Percentiles rank a stretch among this genome's conserved stretches.
Evolutionary conservation across 2,113 vertebrate genomes (phyloP).

Genomic region (Coregonus clupeaformis): DNA sequence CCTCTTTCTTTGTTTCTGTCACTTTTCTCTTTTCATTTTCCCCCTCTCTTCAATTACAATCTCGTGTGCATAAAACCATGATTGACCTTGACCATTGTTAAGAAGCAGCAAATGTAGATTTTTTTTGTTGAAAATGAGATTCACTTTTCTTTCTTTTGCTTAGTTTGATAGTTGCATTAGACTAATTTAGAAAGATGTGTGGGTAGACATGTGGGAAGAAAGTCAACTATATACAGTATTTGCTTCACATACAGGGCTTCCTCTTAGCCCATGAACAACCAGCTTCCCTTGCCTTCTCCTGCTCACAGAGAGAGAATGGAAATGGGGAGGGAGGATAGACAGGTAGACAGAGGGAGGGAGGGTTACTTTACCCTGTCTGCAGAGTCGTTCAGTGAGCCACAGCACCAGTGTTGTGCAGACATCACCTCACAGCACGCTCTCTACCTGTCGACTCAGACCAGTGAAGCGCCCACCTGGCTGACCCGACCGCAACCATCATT

Average conservation of each 20-base stretch:
- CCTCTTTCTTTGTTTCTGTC: neutral
- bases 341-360: constrained; percentile 9
- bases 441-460: constrained; percentile 36
- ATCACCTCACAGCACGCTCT: constrained; percentile 61
- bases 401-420: constrained; percentile 59
- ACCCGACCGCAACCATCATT: constrained; percentile 71
- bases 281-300: constrained; percentile 4
- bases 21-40: neutral
- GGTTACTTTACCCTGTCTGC: constrained; percentile 51
- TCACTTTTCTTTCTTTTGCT: too few relatives aligned
- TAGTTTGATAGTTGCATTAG: too few relatives aligned
- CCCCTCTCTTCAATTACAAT: too few relatives aligned
- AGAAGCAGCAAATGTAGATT: too few relatives aligned
- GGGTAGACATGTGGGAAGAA: neutral
- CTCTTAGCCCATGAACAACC: neutral
- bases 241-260: neutral
- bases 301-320: constrained; percentile 31
- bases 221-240: neutral
- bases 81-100: too few relatives aligned
- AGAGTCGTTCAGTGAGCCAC: constrained; percentile 60
- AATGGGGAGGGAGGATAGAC: too few relatives aligned
- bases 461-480: constrained; percentile 49
- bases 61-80: too few relatives aligned
- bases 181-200: too few relatives aligned
- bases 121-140: too few relatives aligned